Evolutionary conservation across 2,797 vertebrate species (phyloP), one percentile per base, ranked within the genome.

Genomic region (Myiotriccus ornatus): DNA sequence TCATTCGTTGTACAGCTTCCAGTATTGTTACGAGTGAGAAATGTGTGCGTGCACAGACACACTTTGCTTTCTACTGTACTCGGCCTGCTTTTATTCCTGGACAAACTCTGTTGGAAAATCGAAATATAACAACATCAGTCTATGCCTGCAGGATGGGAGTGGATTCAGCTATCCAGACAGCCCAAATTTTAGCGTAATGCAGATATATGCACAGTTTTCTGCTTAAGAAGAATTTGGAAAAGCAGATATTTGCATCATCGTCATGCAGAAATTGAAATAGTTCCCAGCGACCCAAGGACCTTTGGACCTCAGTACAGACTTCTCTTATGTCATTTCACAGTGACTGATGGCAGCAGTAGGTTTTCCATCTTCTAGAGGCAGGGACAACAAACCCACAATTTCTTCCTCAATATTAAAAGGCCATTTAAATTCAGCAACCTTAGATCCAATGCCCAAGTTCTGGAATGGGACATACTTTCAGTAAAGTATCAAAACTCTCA

Each of bases 91-190:
- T 39, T 30, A 14, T 39, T 73, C 14, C 69, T 18, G 17, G 7
- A 7, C 4, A 22, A 73, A 24, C 27, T 43, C 15, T 19, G 27
- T 6, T 25, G 52, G 9, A 34, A 53, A 52, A 52, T 14, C 20
- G 32, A 24, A 44, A 20, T 1, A 12, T 25, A 41, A 22, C 25
- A 6, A 15, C 0, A 0, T 25, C 41, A 19, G 14, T 10, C 4
- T 10, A 1, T 12, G 16, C 3, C 6, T 4, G 3, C 53, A 9
- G 32, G 30, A 12, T 3, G 10, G 24, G 32, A 59, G 27, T 23
- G 27, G 39, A 55, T 56, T 41, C 59, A 43, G 27, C 47, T 21
- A 15, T 43, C 13, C 24, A 8, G 18, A 24, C 8, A 60, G 46
- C 22, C 23, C 63, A 25, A 10, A 32, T 24, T 57, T 53, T 28